Conservation (phyloP, 2,113 vertebrate species). For the Xiphias gladius region DNA sequence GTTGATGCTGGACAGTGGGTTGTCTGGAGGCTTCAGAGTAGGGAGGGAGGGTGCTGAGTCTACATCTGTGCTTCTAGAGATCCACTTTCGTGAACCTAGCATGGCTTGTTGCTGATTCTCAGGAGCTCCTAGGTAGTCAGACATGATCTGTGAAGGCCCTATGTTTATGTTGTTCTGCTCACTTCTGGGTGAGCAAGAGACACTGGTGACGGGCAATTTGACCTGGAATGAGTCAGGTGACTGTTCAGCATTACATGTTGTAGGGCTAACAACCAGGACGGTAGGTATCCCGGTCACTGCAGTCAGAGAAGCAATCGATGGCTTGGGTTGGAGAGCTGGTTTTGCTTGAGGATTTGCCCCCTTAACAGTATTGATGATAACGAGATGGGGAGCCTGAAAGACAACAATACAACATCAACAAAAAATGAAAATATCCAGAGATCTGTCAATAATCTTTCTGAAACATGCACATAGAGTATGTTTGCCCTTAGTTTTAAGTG, state of each 20-base stretch:
- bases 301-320: not conserved
- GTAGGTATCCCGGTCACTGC: constrained; percentile 17
- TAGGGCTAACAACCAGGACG: constrained; percentile 47
- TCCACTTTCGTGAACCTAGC: constrained; percentile 38
- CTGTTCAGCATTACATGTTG: constrained; percentile 20
- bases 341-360: constrained; percentile 1
- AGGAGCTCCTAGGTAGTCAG: not conserved
- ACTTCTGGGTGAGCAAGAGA: constrained; percentile 7
- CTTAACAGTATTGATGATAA: constrained; percentile 19
- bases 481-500: not conserved
- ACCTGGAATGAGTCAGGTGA: constrained; percentile 44
- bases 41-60: constrained; percentile 35
- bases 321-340: constrained; percentile 30
- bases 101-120: constrained; percentile 7
- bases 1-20: constrained; percentile 71
- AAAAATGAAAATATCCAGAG: not conserved
- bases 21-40: constrained; percentile 61
- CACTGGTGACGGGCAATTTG: constrained; percentile 40
- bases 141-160: not conserved
- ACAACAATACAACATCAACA: constrained; percentile 21
- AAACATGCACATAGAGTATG: constrained; percentile 2
- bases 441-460: not conserved
- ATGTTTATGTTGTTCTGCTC: not conserved
- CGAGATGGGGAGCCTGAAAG: constrained; percentile 48
- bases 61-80: constrained; percentile 1